Percentiles rank a stretch among this genome's conserved stretches.
Conservation (phyloP, 2,888 invertebrate species). For the Pyrgus malvae region DNA sequence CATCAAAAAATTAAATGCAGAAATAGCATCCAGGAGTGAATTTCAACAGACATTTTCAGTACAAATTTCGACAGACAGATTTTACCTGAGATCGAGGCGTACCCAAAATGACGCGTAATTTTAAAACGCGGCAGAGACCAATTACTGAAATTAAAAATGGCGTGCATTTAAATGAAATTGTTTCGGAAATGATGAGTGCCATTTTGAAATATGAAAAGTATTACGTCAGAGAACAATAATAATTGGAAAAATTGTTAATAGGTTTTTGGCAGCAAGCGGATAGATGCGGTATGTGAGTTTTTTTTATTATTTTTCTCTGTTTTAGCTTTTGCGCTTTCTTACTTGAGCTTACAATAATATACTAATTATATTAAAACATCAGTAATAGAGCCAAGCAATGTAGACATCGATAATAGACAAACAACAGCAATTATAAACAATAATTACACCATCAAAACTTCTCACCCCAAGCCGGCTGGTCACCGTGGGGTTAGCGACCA, state of each 20-base stretch:
- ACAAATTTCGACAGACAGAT: constrained; percentile 13
- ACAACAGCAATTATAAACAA: no score
- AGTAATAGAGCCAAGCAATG: no score
- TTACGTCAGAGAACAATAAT: constrained; percentile 12
- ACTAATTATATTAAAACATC: no score
- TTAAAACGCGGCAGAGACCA: constrained; percentile 25
- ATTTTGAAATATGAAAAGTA: constrained; percentile 20
- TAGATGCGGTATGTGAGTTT: background rate
- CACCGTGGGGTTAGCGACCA: no score
- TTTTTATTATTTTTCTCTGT: no score
- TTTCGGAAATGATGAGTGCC: constrained; percentile 23
- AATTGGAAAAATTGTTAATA: constrained; percentile 13
- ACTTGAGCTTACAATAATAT: background rate
- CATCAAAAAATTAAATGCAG: background rate
- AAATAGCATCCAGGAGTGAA: constrained; percentile 17
- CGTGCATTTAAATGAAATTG: constrained; percentile 27
- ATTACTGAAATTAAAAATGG: constrained; percentile 28
- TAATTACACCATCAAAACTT: no score
- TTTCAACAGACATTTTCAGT: constrained; percentile 23
- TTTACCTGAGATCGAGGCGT: constrained; percentile 24
- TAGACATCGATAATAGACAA: no score
- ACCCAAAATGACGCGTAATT: constrained; percentile 23
- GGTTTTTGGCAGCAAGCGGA: constrained; percentile 9
- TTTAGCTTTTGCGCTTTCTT: background rate
- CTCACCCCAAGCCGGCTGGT: no score